Conservation (phyloP, 92 coral and sea anemone species). For the Heteractis magnifica region DNA sequence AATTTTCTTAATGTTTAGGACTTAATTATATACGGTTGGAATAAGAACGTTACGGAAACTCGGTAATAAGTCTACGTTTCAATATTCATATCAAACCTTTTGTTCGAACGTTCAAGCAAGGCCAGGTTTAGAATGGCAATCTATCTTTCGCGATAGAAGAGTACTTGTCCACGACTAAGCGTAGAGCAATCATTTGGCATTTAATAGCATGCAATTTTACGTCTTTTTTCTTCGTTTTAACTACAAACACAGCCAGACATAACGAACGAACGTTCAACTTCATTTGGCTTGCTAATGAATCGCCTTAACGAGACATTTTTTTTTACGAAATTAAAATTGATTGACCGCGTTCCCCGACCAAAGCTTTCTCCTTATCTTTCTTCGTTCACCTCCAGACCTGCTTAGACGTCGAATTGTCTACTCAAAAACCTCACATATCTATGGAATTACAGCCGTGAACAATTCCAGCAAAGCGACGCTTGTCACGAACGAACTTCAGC, state of each 20-base stretch:
- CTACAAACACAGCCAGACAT: background rate
- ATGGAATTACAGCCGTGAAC: constrained; percentile 4
- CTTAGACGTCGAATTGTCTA: constrained; percentile 39
- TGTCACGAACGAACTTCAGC: background rate
- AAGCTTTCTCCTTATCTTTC: constrained; percentile 29
- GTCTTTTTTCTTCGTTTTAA: background rate
- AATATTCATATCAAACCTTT: background rate
- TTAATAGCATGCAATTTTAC: background rate
- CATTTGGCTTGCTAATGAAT: constrained; percentile 19
- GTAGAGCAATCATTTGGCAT: background rate
- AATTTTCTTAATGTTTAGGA: background rate
- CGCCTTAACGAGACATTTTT: background rate
- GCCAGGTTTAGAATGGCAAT: constrained; percentile 15
- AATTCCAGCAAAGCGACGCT: background rate
- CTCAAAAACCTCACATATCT: constrained; percentile 27
- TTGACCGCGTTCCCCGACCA: constrained; percentile 29
- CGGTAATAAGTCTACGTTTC: background rate
- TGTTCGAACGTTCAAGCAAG: constrained; percentile 6
- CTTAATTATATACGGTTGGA: background rate
- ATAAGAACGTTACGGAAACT: background rate
- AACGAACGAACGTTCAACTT: background rate
- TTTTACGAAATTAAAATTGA: constrained; percentile 12
- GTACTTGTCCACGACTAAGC: background rate
- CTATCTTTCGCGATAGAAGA: background rate
- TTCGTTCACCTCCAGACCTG: constrained; percentile 33